Evolutionary conservation across 2,888 invertebrate genomes (phyloP), one percentile per base, ranked within the genome.

Genomic region (Epirrhoe alternata): DNA sequence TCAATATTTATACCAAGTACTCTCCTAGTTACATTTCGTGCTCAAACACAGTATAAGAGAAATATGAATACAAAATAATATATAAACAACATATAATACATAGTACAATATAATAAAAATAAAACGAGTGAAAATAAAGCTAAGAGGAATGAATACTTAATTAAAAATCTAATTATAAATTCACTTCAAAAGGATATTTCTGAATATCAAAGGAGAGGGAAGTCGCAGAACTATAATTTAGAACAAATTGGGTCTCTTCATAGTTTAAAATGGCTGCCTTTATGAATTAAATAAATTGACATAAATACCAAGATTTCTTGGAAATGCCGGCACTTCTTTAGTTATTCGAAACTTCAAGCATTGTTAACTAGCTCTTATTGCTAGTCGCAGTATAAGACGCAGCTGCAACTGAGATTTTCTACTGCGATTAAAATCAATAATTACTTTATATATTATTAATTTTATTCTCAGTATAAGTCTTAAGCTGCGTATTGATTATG

Each of bases 31-130:
- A n/a, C n/a, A n/a, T n/a, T n/a, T n/a, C n/a, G n/a, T n/a, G n/a
- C n/a, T n/a, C n/a, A n/a, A n/a, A n/a, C n/a, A n/a, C n/a, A n/a
- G n/a, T n/a, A n/a, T n/a, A n/a, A n/a, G n/a, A n/a, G n/a, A n/a
- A n/a, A n/a, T 2, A 12, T 12, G 5, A 42, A 12, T 42, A 12
- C n/a, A 2, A 42, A 12, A 38, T 38, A 8, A 38, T n/a, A 12
- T 42, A 42, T 2, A 42, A 12, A 12, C 12, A 42, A 42, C 12
- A 5, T 42, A 53, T 62, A 33, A 38, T 0, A 57, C 30, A 52
- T 45, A 53, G 38, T 16, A 53, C n/a, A 66, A 42, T 31, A 63
- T 52, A 60, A 49, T 38, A 59, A 12, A 45, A 24, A 57, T 31
- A 54, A 51, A 53, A 53, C 14, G 12, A 53, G 50, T 45, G 24